Conservation (phyloP, 2,888 invertebrate species). For the Nycteola revayana region DNA sequence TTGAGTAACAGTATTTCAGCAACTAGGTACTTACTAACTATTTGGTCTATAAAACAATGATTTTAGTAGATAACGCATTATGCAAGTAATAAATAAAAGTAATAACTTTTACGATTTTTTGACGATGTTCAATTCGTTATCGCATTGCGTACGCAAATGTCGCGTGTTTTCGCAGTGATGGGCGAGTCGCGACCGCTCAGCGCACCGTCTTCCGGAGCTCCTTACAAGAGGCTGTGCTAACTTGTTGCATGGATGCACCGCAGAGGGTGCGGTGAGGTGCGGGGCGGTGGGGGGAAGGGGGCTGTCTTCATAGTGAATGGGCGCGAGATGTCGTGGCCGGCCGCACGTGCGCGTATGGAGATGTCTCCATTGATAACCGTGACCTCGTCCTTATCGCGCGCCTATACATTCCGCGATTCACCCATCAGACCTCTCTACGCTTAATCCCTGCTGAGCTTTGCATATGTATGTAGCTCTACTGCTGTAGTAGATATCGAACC, state of each 20-base stretch:
- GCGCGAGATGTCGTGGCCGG: constrained; percentile 79
- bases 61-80: too few species aligned
- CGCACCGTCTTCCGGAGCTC: constrained; percentile 55
- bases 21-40: too few species aligned
- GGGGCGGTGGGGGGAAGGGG: constrained; percentile 37
- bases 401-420: constrained; percentile 55
- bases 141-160: background rate
- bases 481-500: too few species aligned
- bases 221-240: constrained; percentile 73
- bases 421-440: constrained; percentile 26
- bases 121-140: too few species aligned
- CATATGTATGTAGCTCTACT: too few species aligned
- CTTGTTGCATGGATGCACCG: constrained; percentile 81
- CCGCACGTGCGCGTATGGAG: constrained; percentile 77
- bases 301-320: constrained; percentile 80
- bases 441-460: too few species aligned
- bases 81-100: too few species aligned
- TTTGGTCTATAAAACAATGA: too few species aligned
- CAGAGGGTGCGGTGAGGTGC: constrained; percentile 51
- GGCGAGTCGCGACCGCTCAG: constrained; percentile 27
- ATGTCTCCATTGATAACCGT: constrained; percentile 79
- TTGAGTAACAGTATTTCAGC: too few species aligned
- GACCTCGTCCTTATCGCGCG: constrained; percentile 74
- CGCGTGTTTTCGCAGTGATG: constrained; percentile 10
- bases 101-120: too few species aligned